phyloP scores from a whole-genome alignment of 2,113 vertebrate species.

The Gnathonemus echidnorhynchus region DNA sequence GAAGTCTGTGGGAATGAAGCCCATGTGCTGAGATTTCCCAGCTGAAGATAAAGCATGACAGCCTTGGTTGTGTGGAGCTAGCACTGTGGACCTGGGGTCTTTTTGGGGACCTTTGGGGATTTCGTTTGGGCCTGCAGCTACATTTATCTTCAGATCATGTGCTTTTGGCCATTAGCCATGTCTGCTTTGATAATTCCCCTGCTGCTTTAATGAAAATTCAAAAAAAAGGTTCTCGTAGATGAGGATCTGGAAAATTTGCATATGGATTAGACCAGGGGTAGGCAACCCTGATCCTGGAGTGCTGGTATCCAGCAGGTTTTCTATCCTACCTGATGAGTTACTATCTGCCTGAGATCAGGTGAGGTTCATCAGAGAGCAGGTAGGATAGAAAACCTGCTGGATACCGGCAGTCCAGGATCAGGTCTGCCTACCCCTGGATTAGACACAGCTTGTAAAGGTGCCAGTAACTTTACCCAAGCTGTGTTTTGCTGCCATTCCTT shows the following conservation, averaged over 20 bases:
- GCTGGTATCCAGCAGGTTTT: not conserved
- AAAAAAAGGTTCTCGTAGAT: not conserved
- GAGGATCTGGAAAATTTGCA: not conserved
- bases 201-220: not conserved
- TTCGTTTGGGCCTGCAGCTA: not conserved
- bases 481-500: not conserved
- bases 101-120: not conserved
- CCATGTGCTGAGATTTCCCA: not conserved
- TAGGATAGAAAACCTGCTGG: not conserved
- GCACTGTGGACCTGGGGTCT: not conserved
- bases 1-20: not conserved
- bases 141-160: not conserved
- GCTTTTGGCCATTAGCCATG: not conserved
- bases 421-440: not conserved
- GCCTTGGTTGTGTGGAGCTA: not conserved
- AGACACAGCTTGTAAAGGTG: not conserved
- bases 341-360: not conserved
- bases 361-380: not conserved
- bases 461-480: not conserved
- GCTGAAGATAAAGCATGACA: not conserved
- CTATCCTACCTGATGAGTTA: not conserved
- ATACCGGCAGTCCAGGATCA: not conserved
- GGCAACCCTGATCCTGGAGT: not conserved
- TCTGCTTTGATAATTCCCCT: not conserved
- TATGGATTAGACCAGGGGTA: not conserved